These are phyloP conservation scores for Alectura lathami DNA, from an alignment of 2,113 vertebrate species.

Conservation along the genomic window DNA sequence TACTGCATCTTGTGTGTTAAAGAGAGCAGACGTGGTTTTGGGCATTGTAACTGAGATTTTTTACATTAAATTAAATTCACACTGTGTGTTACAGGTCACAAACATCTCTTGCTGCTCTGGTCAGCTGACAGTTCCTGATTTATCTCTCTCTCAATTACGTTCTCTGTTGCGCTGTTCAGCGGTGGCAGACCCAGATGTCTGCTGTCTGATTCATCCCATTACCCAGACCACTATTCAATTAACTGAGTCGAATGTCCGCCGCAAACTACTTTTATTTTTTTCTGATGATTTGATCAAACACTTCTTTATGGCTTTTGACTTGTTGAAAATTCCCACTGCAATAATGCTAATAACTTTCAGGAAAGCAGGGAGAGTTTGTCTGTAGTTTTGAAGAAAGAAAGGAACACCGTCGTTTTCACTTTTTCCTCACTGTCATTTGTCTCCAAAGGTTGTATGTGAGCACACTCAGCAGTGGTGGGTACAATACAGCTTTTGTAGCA, in stretches of 20 bases:
- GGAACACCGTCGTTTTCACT: background rate
- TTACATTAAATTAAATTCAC: slow-evolving; percentile 3
- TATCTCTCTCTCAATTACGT: slow-evolving; percentile 76
- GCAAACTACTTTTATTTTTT: background rate
- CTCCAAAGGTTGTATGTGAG: background rate
- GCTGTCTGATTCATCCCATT: slow-evolving; percentile 67
- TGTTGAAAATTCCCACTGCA: background rate
- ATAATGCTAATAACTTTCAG: background rate
- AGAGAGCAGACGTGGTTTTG: background rate
- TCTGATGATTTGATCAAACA: background rate
- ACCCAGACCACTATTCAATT: slow-evolving; percentile 58
- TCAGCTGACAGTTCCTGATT: slow-evolving; percentile 45
- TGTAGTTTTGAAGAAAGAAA: slow-evolving; percentile 25
- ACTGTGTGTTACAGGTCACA: slow-evolving; percentile 21
- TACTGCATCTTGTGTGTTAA: background rate
- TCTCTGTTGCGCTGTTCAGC: slow-evolving; percentile 52
- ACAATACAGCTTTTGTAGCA: background rate
- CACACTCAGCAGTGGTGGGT: background rate
- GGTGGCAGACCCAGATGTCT: slow-evolving; percentile 76
- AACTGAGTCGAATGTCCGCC: background rate
- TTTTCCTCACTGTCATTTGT: slow-evolving; percentile 28
- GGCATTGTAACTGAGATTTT: background rate
- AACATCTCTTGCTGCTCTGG: background rate
- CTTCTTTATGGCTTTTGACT: background rate
- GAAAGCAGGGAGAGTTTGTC: background rate